Evolutionary conservation across 2,888 invertebrate genomes (phyloP), one percentile per base, ranked within the genome.

Genomic region (Trimorus sp.): DNA sequence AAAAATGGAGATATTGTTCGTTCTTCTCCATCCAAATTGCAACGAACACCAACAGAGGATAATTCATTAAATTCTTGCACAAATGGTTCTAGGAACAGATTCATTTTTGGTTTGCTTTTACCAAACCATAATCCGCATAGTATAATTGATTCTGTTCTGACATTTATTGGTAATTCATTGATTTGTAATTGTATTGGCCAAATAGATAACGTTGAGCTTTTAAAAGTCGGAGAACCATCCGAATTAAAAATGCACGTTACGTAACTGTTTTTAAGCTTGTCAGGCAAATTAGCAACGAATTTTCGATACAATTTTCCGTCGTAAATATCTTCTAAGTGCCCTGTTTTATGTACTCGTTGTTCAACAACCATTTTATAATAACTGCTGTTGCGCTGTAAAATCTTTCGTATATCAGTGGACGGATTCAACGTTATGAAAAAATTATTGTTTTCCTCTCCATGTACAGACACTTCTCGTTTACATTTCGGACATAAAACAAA

Each of bases 361-460:
- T 42, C 15, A 1, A 42, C 15, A 15, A 60, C 45, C 11, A 45
- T 7, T 12, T 16, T 60, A 26, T 60, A 60, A 60, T 60, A 45
- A 26, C 7, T 9, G 11, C 11, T 26, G n/a, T 60, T 8, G 9
- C n/a, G 7, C 12, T 60, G 42, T 12, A 60, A 26, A 26, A 60
- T 45, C 26, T 5, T 8, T 60, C 45, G 42, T 5, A 60, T 60
- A 6, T 60, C 60, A 26, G 2, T 26, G 12, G 11, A 16, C 26
- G 60, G 60, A 26, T 60, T 12, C 7, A 60, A 12, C 5, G 45
- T 42, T 2, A 60, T 11, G 45, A 60, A 60, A 45, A 60, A 60
- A 60, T 60, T 45, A n/a, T n/a, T n/a, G n/a, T n/a, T n/a, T n/a
- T n/a, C n/a, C 26, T 42, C 60, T 16, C 45, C 60, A 1, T 11